These are phyloP conservation scores for Frankliniella fusca DNA, from an alignment of 2,888 invertebrate genomes.

Conservation along the genomic window DNA sequence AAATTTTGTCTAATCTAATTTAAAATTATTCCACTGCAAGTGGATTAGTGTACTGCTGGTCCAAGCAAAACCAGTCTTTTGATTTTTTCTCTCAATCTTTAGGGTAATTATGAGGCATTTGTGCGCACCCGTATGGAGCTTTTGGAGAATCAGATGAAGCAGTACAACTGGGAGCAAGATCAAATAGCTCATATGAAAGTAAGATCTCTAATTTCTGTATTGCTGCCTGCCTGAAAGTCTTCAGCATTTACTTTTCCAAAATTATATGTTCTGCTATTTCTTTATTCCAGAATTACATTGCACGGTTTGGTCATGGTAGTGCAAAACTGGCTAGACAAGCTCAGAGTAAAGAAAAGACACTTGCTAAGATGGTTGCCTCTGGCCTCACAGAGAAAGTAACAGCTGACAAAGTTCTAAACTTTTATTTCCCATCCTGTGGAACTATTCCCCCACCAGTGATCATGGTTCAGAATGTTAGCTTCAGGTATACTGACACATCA, in stretches of 20 bases:
- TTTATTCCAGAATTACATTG: conserved; percentile 81
- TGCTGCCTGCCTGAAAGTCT: background rate
- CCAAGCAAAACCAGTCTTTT: conserved; percentile 4
- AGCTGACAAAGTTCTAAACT: conserved; percentile 85
- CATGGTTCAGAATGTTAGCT: conserved; percentile 98
- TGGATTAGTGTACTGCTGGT: conserved; percentile 33
- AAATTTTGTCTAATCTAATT: background rate
- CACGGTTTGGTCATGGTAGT: conserved; percentile 98
- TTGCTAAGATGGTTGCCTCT: conserved; percentile 98
- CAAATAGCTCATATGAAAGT: conserved; percentile 99
- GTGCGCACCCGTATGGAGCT: conserved; percentile 89
- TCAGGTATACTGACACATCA: conserved; percentile 79
- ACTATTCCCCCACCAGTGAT: conserved; percentile 97
- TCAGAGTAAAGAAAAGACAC: conserved; percentile 98
- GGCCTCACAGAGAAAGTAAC: conserved; percentile 94
- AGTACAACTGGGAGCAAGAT: conserved; percentile 99
- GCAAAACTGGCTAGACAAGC: conserved; percentile 98
- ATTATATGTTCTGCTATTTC: conserved; percentile 31
- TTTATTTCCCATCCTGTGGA: conserved; percentile 94
- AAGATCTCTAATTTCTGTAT: conserved; percentile 35
- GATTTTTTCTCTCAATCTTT: conserved; percentile 40
- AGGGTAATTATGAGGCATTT: conserved; percentile 94
- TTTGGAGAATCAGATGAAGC: conserved; percentile 97
- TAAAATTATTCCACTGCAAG: conserved; percentile 81
- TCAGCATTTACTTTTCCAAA: too few relatives aligned